Evolutionary conservation across 2,888 invertebrate genomes (phyloP).

Genomic region (Lumbricus terrestris): DNA sequence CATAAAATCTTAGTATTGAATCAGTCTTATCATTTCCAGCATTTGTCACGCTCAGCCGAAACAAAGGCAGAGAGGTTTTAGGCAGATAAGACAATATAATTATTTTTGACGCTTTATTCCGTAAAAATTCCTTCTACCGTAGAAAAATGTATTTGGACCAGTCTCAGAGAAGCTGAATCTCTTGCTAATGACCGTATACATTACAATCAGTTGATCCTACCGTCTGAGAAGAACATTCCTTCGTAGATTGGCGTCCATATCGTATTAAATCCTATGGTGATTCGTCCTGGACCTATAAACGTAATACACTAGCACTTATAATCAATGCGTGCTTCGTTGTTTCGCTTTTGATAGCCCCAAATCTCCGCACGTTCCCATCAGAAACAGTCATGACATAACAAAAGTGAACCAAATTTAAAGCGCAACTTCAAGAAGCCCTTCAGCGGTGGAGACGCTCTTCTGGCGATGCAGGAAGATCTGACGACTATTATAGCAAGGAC

Average conservation of each 20-base stretch:
- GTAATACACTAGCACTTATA: not conserved
- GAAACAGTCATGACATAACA: no score
- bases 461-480: no score
- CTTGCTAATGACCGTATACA: not conserved
- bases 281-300: constrained; percentile 43
- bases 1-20: not conserved
- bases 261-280: constrained; percentile 43
- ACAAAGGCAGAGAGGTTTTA: not conserved
- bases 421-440: no score
- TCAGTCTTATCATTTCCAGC: not conserved
- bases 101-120: not conserved
- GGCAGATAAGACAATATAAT: not conserved
- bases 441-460: no score
- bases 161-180: not conserved
- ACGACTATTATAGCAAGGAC: no score
- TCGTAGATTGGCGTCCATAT: constrained; percentile 44
- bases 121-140: not conserved
- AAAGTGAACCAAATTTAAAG: no score
- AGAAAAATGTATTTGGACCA: not conserved
- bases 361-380: no score
- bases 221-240: constrained; percentile 52
- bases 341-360: no score
- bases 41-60: not conserved
- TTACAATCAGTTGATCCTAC: not conserved
- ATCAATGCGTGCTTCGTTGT: not conserved